phyloP scores from a whole-genome alignment of 2,888 invertebrate genomes.

The Acronicta psi region DNA sequence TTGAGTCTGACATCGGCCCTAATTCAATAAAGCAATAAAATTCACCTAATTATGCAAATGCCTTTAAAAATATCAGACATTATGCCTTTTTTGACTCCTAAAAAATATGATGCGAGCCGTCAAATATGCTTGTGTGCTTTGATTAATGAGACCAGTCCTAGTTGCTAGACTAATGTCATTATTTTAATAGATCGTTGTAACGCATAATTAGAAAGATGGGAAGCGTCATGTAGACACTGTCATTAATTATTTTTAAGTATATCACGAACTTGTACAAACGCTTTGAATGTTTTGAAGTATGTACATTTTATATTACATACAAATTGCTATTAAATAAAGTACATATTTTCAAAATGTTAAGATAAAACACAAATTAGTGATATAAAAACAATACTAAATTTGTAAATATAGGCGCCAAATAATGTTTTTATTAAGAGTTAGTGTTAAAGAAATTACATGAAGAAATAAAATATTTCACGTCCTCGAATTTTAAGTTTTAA shows the following conservation, averaged over 20 bases:
- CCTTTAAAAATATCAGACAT: constrained; percentile 82
- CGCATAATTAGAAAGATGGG: constrained; percentile 71
- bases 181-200: constrained; percentile 75
- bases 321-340: too few relatives aligned
- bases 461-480: too few relatives aligned
- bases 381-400: too few relatives aligned
- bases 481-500: too few relatives aligned
- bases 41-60: constrained; percentile 90
- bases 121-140: constrained; percentile 75
- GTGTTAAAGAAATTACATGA: too few relatives aligned
- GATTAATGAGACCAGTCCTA: constrained; percentile 76
- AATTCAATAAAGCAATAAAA: constrained; percentile 90
- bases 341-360: too few relatives aligned
- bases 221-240: constrained; percentile 61
- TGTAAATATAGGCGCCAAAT: too few relatives aligned
- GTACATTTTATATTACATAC: too few relatives aligned
- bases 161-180: constrained; percentile 76
- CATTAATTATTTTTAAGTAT: constrained; percentile 46
- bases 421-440: too few relatives aligned
- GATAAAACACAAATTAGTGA: too few relatives aligned
- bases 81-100: constrained; percentile 79
- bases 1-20: constrained; percentile 88
- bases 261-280: constrained; percentile 9
- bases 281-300: not conserved
- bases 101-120: constrained; percentile 82